Conservation (phyloP, 2,797 vertebrate species). For the Sus cebifrons region DNA sequence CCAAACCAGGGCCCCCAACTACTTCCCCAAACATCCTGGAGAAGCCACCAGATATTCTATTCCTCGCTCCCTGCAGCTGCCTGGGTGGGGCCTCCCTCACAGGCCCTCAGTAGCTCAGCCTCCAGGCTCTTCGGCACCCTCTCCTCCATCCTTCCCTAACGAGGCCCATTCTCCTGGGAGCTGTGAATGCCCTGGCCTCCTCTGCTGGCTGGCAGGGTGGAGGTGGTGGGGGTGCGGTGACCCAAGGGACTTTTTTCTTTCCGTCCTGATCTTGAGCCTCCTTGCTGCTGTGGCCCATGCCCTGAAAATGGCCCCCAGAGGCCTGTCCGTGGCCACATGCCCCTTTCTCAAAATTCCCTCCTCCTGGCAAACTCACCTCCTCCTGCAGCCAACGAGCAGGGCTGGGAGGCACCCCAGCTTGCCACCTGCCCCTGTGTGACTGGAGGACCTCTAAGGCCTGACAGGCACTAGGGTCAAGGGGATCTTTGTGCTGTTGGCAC, state of each 20-base stretch:
- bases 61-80: fast-evolving
- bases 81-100: fast-evolving
- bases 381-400: neutral
- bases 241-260: neutral
- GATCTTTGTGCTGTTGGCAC: neutral
- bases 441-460: neutral
- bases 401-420: neutral
- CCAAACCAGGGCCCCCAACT: neutral
- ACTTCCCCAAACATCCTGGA: neutral
- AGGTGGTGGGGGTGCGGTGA: neutral
- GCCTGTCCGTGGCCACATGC: neutral
- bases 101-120: neutral
- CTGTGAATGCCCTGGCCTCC: neutral
- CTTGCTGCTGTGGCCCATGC: neutral
- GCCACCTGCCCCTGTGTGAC: neutral
- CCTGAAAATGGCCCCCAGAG: neutral
- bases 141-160: neutral
- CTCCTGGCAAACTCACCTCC: neutral
- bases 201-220: neutral
- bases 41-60: neutral
- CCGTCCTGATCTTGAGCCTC: too few relatives aligned
- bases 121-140: neutral
- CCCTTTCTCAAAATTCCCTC: neutral
- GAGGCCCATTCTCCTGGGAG: neutral
- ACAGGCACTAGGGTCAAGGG: fast-evolving